Evolutionary conservation across 2,113 vertebrate species (phyloP).

Genomic region (Ceyx cyanopectus): DNA sequence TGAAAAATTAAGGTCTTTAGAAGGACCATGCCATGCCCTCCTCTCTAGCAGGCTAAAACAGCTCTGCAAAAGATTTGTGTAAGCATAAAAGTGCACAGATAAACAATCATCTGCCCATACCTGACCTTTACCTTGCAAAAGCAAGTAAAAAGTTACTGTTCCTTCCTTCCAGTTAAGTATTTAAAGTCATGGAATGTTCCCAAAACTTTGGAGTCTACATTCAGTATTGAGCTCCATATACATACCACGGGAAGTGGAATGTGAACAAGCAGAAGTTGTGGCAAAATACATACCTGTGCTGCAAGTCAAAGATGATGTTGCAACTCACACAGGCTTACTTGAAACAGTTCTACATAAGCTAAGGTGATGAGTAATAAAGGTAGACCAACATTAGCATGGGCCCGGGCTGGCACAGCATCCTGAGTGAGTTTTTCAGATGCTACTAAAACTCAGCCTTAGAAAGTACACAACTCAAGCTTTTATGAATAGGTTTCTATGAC

Average conservation of each 20-base stretch:
- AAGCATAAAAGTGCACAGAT: not conserved
- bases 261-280: not conserved
- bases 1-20: not conserved
- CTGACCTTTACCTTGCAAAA: not conserved
- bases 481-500: not conserved
- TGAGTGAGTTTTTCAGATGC: not conserved
- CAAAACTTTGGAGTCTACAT: not conserved
- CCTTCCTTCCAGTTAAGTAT: not conserved
- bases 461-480: not conserved
- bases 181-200: not conserved
- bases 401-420: not conserved
- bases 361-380: accelerated
- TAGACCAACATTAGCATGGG: not conserved
- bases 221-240: not conserved
- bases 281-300: not conserved
- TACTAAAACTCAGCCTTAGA: not conserved
- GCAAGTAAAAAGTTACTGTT: not conserved
- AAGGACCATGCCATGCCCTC: not conserved
- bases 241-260: not conserved
- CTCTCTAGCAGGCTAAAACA: not conserved
- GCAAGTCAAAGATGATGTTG: not conserved
- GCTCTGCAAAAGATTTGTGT: not conserved
- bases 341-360: not conserved
- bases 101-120: not conserved
- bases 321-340: not conserved